Evolutionary conservation across 2,888 invertebrate species (phyloP).

Genomic region (Pachymerium ferrugineum): DNA sequence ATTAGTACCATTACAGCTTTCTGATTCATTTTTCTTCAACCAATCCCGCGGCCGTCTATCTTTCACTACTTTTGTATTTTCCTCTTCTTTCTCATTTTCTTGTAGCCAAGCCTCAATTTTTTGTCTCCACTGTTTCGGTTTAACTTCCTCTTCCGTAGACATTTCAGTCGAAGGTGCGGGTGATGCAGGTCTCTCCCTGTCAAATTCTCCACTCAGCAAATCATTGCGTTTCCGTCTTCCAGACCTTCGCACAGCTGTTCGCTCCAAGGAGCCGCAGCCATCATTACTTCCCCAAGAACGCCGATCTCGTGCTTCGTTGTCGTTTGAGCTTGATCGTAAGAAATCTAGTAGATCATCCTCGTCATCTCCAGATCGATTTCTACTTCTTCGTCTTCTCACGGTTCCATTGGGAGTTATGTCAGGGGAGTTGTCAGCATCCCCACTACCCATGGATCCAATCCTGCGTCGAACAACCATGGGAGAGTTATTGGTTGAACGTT

Average conservation of each 20-base stretch:
- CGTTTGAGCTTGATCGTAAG: slow-evolving; percentile 36
- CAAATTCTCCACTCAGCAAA: slow-evolving; percentile 44
- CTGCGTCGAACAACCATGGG: slow-evolving; percentile 62
- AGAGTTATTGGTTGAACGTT: slow-evolving; percentile 58
- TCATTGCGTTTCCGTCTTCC: slow-evolving; percentile 72
- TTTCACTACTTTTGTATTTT: slow-evolving; percentile 43
- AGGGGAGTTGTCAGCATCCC: slow-evolving; percentile 43
- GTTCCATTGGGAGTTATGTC: slow-evolving; percentile 88
- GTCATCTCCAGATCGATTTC: slow-evolving; percentile 68
- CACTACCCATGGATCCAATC: slow-evolving; percentile 50
- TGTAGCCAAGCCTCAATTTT: slow-evolving; percentile 89
- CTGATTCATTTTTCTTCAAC: slow-evolving; percentile 9
- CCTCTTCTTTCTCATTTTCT: slow-evolving; percentile 70
- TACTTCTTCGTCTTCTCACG: slow-evolving; percentile 65
- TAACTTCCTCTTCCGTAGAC: slow-evolving; percentile 32
- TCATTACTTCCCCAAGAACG: slow-evolving; percentile 50
- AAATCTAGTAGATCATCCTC: slow-evolving; percentile 63
- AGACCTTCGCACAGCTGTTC: slow-evolving; percentile 79
- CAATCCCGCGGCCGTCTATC: not conserved
- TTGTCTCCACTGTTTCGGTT: slow-evolving; percentile 62
- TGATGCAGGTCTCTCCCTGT: slow-evolving; percentile 41
- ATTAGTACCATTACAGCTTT: too few relatives aligned
- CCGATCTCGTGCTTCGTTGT: slow-evolving; percentile 34
- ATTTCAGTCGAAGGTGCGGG: slow-evolving; percentile 34
- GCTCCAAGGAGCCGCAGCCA: slow-evolving; percentile 58